Evolutionary conservation across 2,888 invertebrate species (phyloP).

Genomic region (Tetragonula carbonaria): DNA sequence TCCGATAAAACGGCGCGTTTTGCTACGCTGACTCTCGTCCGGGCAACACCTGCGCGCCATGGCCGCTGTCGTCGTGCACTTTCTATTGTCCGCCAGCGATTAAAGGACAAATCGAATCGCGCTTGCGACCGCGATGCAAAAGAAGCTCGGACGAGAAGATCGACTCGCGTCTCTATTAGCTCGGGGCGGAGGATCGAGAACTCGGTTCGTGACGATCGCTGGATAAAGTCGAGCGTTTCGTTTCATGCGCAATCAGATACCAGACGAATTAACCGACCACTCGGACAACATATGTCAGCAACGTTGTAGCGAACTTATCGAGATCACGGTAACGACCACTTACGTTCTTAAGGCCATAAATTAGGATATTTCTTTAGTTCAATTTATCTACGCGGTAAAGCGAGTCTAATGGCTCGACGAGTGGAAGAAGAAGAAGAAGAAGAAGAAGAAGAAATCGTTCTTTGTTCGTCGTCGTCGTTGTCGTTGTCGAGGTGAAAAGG

Average conservation of each 20-base stretch:
- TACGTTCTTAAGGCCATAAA: constrained; percentile 47
- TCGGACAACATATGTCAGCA: constrained; percentile 56
- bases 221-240: constrained; percentile 24
- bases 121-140: background rate
- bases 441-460: background rate
- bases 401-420: constrained; percentile 53
- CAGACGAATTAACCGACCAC: constrained; percentile 48
- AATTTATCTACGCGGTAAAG: constrained; percentile 58
- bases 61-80: background rate
- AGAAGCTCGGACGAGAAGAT: background rate
- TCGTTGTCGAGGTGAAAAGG: background rate
- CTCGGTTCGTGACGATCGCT: background rate
- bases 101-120: constrained; percentile 45
- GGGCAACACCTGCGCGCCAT: constrained; percentile 53
- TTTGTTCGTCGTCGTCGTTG: background rate
- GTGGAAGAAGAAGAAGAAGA: constrained; percentile 7
- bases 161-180: constrained; percentile 38
- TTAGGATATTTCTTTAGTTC: constrained; percentile 49
- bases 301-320: constrained; percentile 50
- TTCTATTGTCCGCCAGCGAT: constrained; percentile 30
- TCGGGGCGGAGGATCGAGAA: background rate
- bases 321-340: constrained; percentile 57
- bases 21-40: constrained; percentile 40
- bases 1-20: constrained; percentile 45
- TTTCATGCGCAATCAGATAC: constrained; percentile 58